Evolutionary conservation across 2,797 vertebrate genomes (phyloP).

Genomic region (Etheostoma nigrum): DNA sequence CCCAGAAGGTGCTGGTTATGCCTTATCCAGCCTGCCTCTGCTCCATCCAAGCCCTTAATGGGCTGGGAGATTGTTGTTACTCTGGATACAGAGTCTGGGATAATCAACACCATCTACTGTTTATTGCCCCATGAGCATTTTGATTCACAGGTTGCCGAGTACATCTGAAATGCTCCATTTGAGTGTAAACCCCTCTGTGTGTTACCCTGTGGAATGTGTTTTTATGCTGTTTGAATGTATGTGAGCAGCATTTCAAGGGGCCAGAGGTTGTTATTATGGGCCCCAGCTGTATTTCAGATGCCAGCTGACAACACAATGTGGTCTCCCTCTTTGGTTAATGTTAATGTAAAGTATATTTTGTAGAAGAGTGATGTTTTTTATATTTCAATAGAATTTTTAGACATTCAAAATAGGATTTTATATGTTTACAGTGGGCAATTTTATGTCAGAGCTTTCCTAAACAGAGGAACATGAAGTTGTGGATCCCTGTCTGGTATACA

Average conservation of each 20-base stretch:
- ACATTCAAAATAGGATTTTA: neutral
- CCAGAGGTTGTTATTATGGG: constrained; percentile 29
- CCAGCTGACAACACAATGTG: constrained; percentile 24
- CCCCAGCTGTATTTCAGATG: constrained; percentile 23
- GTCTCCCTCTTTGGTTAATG: constrained; percentile 6
- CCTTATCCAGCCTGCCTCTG: constrained; percentile 34
- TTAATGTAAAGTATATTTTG: constrained; percentile 25
- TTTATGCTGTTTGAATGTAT: constrained; percentile 22
- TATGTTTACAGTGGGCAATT: neutral
- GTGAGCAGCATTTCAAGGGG: constrained; percentile 47
- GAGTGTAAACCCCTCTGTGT: no score
- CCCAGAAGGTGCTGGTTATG: constrained; percentile 59
- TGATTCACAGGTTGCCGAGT: constrained; percentile 4
- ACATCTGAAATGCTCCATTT: constrained; percentile 35
- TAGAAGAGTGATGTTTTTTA: constrained; percentile 1
- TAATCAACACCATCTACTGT: constrained; percentile 62
- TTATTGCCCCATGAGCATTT: constrained; percentile 24
- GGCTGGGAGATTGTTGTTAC: constrained; percentile 47
- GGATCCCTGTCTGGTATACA: neutral
- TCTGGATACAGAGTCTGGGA: constrained; percentile 23
- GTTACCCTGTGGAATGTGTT: constrained; percentile 8
- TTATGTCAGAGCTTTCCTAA: neutral
- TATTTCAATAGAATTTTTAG: neutral
- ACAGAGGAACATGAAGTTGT: neutral
- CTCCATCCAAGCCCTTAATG: constrained; percentile 54